phyloP scores from a whole-genome alignment of 2,888 invertebrate species.

The Polydrusus tereticollis region DNA sequence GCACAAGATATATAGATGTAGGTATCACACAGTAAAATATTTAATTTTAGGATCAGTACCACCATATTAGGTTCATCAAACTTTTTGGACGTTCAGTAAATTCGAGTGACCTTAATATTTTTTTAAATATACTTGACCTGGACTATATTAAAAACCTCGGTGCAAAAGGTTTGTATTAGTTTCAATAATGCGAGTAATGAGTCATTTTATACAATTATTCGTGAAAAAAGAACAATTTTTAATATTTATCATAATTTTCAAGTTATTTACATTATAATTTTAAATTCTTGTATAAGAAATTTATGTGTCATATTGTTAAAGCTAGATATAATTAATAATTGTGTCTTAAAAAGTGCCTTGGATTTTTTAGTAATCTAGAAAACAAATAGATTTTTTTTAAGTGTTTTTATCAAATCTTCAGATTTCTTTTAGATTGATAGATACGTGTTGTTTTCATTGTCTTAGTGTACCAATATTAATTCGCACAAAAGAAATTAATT shows the following conservation, averaged over 20 bases:
- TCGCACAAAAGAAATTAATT: constrained; percentile 22
- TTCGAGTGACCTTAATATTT: neutral
- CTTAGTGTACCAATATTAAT: constrained; percentile 24
- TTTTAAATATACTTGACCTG: too few species aligned
- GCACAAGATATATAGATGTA: constrained; percentile 26
- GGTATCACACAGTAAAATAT: constrained; percentile 8
- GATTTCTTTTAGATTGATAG: constrained; percentile 34
- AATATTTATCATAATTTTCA: too few species aligned
- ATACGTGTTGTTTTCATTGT: constrained; percentile 35
- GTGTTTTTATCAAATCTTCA: constrained; percentile 31
- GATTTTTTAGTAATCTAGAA: constrained; percentile 17
- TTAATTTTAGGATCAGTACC: neutral
- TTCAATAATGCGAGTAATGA: too few species aligned
- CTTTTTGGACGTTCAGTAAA: neutral
- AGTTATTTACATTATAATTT: too few species aligned
- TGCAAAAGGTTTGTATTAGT: too few species aligned
- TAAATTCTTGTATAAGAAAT: constrained; percentile 14
- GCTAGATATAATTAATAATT: constrained; percentile 23
- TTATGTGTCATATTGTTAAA: constrained; percentile 40
- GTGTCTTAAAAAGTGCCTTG: constrained; percentile 38
- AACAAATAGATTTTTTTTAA: constrained; percentile 4
- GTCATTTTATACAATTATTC: too few species aligned
- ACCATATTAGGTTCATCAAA: neutral
- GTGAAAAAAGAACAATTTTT: too few species aligned
- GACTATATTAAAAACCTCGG: too few species aligned